Conservation (phyloP, 2,888 invertebrate genomes). For the Anagyrus pseudococci region DNA sequence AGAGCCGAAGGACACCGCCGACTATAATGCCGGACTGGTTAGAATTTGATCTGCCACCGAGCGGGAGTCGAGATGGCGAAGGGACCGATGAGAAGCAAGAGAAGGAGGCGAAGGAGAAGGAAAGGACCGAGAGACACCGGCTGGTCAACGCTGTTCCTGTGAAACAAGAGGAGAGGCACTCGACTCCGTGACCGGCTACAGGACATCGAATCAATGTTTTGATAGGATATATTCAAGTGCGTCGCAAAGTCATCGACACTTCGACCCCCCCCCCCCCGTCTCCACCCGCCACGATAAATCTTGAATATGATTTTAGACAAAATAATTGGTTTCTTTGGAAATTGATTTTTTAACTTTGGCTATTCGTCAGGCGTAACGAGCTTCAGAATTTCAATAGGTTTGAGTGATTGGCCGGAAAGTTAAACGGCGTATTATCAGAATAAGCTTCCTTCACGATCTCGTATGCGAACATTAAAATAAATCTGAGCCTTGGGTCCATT, state of each 20-base stretch:
- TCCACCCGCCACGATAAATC: too few relatives aligned
- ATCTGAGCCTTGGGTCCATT: constrained; percentile 12
- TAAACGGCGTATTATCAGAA: constrained; percentile 9
- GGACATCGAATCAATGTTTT: constrained; percentile 35
- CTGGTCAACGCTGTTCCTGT: constrained; percentile 52
- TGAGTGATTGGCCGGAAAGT: constrained; percentile 27
- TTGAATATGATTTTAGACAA: too few relatives aligned
- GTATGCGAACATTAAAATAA: constrained; percentile 19
- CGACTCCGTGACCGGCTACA: constrained; percentile 43
- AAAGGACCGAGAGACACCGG: constrained; percentile 40
- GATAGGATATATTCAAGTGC: too few relatives aligned
- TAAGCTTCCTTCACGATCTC: background rate
- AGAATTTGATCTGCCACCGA: constrained; percentile 58
- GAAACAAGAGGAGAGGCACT: constrained; percentile 41
- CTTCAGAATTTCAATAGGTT: constrained; percentile 10
- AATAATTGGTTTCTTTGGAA: too few relatives aligned
- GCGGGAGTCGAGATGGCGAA: constrained; percentile 49
- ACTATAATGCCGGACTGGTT: constrained; percentile 60
- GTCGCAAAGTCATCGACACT: too few relatives aligned
- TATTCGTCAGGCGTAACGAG: constrained; percentile 5
- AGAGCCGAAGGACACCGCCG: constrained; percentile 57
- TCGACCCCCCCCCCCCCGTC: too few relatives aligned
- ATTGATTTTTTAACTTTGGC: too few relatives aligned
- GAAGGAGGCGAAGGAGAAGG: too few relatives aligned
- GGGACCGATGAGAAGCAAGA: background rate